Conservation (phyloP, 2,113 vertebrate species). For the Chlorodrepanis virens region DNA sequence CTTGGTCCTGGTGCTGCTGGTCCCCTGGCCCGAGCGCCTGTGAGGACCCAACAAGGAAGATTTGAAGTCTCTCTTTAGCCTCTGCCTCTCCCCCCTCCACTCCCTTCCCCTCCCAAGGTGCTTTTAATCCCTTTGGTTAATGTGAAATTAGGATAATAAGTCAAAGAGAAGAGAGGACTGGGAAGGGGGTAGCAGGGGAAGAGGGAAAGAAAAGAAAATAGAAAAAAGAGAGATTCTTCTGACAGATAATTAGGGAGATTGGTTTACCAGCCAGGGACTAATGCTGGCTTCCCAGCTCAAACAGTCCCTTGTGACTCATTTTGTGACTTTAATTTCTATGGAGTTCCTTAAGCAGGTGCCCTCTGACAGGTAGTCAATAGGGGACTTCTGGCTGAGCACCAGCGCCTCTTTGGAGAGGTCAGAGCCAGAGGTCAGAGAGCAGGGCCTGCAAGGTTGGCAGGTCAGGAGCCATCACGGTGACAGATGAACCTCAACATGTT, state of each 20-base stretch:
- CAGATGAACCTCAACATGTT: conserved; percentile 79
- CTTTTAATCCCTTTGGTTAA: conserved; percentile 77
- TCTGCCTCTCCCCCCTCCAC: background rate
- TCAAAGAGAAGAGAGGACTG: conserved; percentile 53
- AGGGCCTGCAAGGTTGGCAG: conserved; percentile 75
- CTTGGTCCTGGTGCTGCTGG: fast-evolving
- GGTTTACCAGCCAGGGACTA: conserved; percentile 80
- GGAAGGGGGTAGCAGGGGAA: background rate
- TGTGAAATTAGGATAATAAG: conserved; percentile 87
- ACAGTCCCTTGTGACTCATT: conserved; percentile 86
- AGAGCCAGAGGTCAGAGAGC: conserved; percentile 84
- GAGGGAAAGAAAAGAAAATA: conserved; percentile 65
- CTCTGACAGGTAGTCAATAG: conserved; percentile 94
- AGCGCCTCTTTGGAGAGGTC: conserved; percentile 80
- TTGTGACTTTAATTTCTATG: conserved; percentile 85
- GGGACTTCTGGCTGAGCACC: conserved; percentile 75
- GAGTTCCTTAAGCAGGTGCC: conserved; percentile 82
- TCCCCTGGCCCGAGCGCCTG: background rate
- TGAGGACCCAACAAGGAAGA: background rate
- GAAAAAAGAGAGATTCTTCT: conserved; percentile 71
- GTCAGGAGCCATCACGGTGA: conserved; percentile 84
- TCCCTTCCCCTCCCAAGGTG: conserved; percentile 45
- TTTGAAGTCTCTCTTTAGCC: background rate
- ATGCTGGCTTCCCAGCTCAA: conserved; percentile 73
- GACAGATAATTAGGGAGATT: conserved; percentile 94